A percentile compares a stretch with the other conserved stretches of the same genome.
These are phyloP conservation scores for Heliothis subflexa DNA, from an alignment of 1,140 invertebrate species.

Conservation along the genomic window DNA sequence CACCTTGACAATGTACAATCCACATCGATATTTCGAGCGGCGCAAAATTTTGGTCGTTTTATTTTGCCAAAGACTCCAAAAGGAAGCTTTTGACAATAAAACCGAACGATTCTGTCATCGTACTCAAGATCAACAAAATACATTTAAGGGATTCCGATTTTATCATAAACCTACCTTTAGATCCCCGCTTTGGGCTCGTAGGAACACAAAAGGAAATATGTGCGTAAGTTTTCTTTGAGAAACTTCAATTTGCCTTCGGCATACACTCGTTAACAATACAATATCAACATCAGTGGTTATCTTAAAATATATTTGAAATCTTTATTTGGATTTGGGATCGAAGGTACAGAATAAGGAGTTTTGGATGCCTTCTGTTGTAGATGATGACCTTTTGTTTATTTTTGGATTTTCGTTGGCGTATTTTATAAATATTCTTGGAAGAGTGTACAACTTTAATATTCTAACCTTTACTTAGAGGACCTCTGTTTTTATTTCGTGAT, in stretches of 20 bases:
- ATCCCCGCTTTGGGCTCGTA: slow-evolving; percentile 33
- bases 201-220: slow-evolving; percentile 39
- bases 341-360: slow-evolving; percentile 2
- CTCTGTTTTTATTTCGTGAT: background rate
- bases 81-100: slow-evolving; percentile 45
- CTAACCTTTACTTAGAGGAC: background rate
- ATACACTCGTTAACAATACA: slow-evolving; percentile 47
- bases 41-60: slow-evolving; percentile 20
- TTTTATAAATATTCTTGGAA: background rate
- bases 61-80: slow-evolving; percentile 33
- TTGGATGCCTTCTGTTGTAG: slow-evolving; percentile 1
- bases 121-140: slow-evolving; percentile 44
- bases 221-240: slow-evolving; percentile 47
- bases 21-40: slow-evolving; percentile 10
- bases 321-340: slow-evolving; percentile 25
- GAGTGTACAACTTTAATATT: background rate
- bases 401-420: background rate
- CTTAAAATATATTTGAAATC: slow-evolving; percentile 26
- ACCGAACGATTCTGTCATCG: slow-evolving; percentile 39
- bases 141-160: slow-evolving; percentile 48
- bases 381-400: slow-evolving; percentile 6
- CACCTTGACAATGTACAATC: slow-evolving; percentile 9
- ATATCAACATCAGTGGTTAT: slow-evolving; percentile 36
- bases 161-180: slow-evolving; percentile 44
- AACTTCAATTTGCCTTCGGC: slow-evolving; percentile 46